Evolutionary conservation across 2,888 invertebrate genomes (phyloP).

Genomic region (Drosophila setosimentum): DNA sequence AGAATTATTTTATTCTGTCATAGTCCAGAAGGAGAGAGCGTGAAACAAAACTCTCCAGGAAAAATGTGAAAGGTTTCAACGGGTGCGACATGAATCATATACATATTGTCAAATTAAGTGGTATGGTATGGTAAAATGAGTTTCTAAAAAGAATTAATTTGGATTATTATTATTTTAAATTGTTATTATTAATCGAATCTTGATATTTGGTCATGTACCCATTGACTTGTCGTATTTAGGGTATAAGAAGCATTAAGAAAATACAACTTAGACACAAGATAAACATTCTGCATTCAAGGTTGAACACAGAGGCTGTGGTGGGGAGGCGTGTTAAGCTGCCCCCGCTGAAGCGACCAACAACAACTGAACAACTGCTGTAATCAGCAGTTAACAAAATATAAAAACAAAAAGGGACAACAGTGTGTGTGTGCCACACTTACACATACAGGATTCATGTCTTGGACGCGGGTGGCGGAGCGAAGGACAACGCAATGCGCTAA

Average conservation of each 20-base stretch:
- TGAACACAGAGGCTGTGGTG: background rate
- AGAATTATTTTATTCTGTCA: background rate
- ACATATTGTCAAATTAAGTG: background rate
- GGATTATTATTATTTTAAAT: background rate
- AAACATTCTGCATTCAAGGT: conserved; percentile 64
- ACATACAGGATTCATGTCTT: conserved; percentile 25
- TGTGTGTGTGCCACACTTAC: too few relatives aligned
- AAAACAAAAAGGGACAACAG: conserved; percentile 61
- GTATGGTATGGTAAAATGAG: background rate
- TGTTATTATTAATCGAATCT: background rate
- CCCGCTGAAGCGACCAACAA: conserved; percentile 37
- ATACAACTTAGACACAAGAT: conserved; percentile 74
- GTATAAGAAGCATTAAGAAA: conserved; percentile 62
- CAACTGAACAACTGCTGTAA: conserved; percentile 81
- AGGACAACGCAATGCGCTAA: conserved; percentile 77
- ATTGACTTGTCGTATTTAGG: conserved; percentile 20
- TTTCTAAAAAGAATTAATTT: background rate
- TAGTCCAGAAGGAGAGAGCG: background rate
- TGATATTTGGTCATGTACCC: background rate
- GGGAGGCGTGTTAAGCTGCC: background rate
- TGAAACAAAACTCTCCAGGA: background rate
- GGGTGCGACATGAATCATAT: background rate
- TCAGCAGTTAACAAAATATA: conserved; percentile 84
- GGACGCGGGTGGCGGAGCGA: conserved; percentile 11
- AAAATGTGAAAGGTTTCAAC: background rate